phyloP scores from a whole-genome alignment of 2,888 invertebrate species.

The Leptinotarsa peninsularis region DNA sequence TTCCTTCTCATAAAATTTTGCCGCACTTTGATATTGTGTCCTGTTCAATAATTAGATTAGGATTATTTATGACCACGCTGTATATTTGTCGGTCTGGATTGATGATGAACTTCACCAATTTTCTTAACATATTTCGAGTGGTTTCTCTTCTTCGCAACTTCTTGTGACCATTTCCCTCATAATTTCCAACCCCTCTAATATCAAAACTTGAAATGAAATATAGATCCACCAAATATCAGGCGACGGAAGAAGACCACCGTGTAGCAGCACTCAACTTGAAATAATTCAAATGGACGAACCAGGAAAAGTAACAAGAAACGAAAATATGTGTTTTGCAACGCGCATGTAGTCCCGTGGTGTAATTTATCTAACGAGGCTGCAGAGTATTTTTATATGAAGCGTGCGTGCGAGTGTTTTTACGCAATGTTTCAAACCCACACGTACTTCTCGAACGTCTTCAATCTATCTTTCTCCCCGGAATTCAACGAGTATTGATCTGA shows the following conservation, averaged over 20 bases:
- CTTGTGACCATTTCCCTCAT: too few species aligned
- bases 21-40: too few species aligned
- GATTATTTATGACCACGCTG: too few species aligned
- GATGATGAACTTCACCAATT: too few species aligned
- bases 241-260: not conserved
- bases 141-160: too few species aligned
- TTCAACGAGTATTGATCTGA: conserved; percentile 30
- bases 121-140: too few species aligned
- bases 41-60: too few species aligned
- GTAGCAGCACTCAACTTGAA: conserved; percentile 16
- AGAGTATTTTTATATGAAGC: conserved; percentile 52
- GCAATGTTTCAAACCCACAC: conserved; percentile 24
- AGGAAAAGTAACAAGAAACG: conserved; percentile 48
- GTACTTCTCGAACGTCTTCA: conserved; percentile 13
- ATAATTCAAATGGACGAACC: conserved; percentile 22
- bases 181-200: too few species aligned
- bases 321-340: conserved; percentile 55
- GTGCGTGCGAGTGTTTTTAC: conserved; percentile 45
- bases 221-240: not conserved
- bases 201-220: too few species aligned
- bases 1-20: too few species aligned
- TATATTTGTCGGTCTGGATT: too few species aligned
- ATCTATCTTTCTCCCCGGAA: conserved; percentile 26
- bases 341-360: conserved; percentile 45
- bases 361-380: conserved; percentile 54